phyloP scores from a whole-genome alignment of 2,797 vertebrate species.

The Artibeus lituratus region DNA sequence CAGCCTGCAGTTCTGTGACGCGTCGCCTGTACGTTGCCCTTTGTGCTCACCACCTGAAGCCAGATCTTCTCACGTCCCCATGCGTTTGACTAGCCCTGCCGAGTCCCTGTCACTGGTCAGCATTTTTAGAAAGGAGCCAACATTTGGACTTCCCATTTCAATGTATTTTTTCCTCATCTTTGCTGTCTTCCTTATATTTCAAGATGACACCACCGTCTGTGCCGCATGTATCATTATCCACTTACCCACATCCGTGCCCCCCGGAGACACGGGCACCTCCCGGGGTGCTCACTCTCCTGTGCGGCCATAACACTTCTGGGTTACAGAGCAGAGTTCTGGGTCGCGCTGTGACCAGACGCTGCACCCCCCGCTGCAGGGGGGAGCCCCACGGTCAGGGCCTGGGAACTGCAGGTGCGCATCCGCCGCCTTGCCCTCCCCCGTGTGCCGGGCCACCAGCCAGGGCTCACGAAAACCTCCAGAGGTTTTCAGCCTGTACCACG shows the following conservation, averaged over 20 bases:
- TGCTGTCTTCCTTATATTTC: background rate
- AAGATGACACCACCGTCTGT: background rate
- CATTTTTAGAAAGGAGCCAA: background rate
- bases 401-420: background rate
- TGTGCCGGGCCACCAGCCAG: background rate
- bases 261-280: background rate
- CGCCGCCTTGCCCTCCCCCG: background rate
- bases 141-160: background rate
- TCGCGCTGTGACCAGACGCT: background rate
- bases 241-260: no score
- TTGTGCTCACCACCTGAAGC: no score
- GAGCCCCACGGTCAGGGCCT: no score
- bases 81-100: background rate
- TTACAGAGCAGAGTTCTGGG: background rate
- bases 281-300: background rate
- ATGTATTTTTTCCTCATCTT: background rate
- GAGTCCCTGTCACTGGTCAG: background rate
- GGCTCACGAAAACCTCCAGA: no score
- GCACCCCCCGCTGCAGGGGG: no score
- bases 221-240: background rate
- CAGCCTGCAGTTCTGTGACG: background rate
- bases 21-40: rapidly evolving
- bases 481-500: background rate
- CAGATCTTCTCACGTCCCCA: background rate
- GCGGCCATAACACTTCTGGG: background rate